Evolutionary conservation across 1,140 invertebrate genomes (phyloP).

Genomic region (Drosophila pseudoobscura): DNA sequence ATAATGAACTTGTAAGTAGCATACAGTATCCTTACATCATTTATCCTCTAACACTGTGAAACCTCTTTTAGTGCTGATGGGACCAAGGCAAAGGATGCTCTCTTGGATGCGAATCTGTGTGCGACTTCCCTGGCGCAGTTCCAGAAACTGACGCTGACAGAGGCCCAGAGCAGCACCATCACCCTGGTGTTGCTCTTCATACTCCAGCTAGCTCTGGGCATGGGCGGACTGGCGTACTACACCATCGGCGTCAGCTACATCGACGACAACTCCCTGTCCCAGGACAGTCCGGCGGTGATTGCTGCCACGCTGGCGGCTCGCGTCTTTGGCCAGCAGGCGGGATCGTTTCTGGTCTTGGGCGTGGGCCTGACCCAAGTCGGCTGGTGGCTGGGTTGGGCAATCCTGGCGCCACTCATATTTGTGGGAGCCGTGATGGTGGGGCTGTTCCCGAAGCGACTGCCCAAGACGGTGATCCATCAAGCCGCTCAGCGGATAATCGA

Average conservation of each 20-base stretch:
- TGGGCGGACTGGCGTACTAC: slow-evolving; percentile 86
- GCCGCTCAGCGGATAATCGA: slow-evolving; percentile 84
- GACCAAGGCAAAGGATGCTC: slow-evolving; percentile 33
- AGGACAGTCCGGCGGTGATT: slow-evolving; percentile 84
- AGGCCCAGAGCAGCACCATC: slow-evolving; percentile 54
- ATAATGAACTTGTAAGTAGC: slow-evolving; percentile 82
- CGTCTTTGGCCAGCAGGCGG: slow-evolving; percentile 75
- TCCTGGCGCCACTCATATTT: slow-evolving; percentile 85
- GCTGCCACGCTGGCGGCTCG: slow-evolving; percentile 67
- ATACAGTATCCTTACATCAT: too few species aligned
- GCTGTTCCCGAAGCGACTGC: slow-evolving; percentile 86
- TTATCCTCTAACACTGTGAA: background rate
- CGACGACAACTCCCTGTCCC: slow-evolving; percentile 87
- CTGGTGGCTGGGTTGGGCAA: slow-evolving; percentile 86
- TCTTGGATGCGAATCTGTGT: slow-evolving; percentile 62
- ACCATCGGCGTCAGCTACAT: slow-evolving; percentile 88
- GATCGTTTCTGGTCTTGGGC: slow-evolving; percentile 74
- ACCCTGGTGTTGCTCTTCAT: slow-evolving; percentile 85
- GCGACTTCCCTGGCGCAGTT: slow-evolving; percentile 75
- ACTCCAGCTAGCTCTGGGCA: slow-evolving; percentile 86
- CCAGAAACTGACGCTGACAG: slow-evolving; percentile 51
- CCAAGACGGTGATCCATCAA: slow-evolving; percentile 85
- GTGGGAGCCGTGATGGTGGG: slow-evolving; percentile 85
- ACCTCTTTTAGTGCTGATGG: slow-evolving; percentile 49
- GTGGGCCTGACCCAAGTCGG: slow-evolving; percentile 62